Conservation (phyloP, 2,797 vertebrate species). For the Propithecus perrieri region DNA sequence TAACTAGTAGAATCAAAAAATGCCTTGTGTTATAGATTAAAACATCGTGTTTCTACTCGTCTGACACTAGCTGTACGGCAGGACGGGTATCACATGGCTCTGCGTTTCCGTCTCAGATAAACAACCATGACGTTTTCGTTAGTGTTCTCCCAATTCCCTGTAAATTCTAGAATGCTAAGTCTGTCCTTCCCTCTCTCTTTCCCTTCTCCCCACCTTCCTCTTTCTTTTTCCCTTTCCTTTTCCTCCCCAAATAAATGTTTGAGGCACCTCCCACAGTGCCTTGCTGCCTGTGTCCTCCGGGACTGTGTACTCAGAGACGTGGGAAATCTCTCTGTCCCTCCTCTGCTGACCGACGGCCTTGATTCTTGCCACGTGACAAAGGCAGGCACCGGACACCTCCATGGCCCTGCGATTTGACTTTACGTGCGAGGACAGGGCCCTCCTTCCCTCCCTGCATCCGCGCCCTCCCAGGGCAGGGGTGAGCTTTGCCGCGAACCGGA, state of each 20-base stretch:
- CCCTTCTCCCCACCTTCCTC: background rate
- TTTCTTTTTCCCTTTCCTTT: accelerated
- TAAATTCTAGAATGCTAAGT: background rate
- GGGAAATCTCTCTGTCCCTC: background rate
- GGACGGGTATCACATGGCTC: accelerated
- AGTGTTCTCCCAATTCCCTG: accelerated
- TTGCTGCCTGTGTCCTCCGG: accelerated
- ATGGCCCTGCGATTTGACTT: too few species aligned
- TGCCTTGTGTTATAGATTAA: accelerated
- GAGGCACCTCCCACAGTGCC: accelerated
- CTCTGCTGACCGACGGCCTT: accelerated
- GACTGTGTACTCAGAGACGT: background rate
- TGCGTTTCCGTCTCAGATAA: accelerated
- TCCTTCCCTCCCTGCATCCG: too few species aligned
- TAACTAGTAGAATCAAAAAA: accelerated
- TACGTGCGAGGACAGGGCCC: accelerated
- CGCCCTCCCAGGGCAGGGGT: too few species aligned
- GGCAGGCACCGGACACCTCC: background rate
- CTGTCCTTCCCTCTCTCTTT: accelerated
- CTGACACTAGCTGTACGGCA: background rate
- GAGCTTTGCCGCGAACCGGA: accelerated
- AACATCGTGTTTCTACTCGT: accelerated
- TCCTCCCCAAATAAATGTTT: accelerated
- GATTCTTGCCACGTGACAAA: background rate
- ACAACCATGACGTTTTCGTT: accelerated